Base-by-base conservation (phyloP, 2,797 vertebrate species). In the Spinibarbus caldwelli region DNA sequence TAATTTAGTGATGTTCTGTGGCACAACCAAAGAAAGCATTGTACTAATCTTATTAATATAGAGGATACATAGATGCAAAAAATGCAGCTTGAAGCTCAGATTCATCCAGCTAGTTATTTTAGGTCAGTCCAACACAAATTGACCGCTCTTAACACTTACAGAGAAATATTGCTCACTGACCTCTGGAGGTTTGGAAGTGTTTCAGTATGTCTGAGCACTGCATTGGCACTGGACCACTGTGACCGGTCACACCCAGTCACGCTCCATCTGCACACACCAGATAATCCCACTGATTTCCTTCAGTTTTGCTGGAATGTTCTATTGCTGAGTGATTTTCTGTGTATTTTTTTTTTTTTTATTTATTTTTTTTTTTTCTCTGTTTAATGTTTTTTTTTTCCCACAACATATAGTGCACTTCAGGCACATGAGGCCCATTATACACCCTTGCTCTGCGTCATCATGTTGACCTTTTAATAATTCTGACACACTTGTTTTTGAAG, bases 261-360 rank as follows among this genome's bases (percentile, higher is more conserved):
- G 64, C 86, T 59, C 86, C 89, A 87, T 91, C 84, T 87, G 82
- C 66, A 62, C 78, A 57, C 77, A 29, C 9, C 85, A 82, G 68
- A 80, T 77, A 92, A 92, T 92, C 90, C 90, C 64, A 91, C 88
- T 93, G 70, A 70, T 78, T 86, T 84, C 31, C 54, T 78, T 59
- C 19, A 73, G 45, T 66, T 82, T 71, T 71, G 17, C 64, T 85
- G 49, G 62, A 82, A 77, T 68, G 68, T 82, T 87, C 75, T 70
- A 34, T 43, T 81, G 23, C 52, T 34, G 7, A 41, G 31, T 52
- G 17, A n/a, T 15, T 72, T 45, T 47, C 43, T n/a, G n/a, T n/a
- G n/a, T n/a, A n/a, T n/a, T n/a, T n/a, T n/a, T n/a, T n/a, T n/a
- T n/a, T n/a, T n/a, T n/a, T n/a, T n/a, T n/a, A n/a, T n/a, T n/a